Percentiles rank a stretch among this genome's conserved stretches.
These are phyloP conservation scores for Phoxinus dragarum DNA, from an alignment of 2,797 vertebrate genomes.

Conservation along the genomic window DNA sequence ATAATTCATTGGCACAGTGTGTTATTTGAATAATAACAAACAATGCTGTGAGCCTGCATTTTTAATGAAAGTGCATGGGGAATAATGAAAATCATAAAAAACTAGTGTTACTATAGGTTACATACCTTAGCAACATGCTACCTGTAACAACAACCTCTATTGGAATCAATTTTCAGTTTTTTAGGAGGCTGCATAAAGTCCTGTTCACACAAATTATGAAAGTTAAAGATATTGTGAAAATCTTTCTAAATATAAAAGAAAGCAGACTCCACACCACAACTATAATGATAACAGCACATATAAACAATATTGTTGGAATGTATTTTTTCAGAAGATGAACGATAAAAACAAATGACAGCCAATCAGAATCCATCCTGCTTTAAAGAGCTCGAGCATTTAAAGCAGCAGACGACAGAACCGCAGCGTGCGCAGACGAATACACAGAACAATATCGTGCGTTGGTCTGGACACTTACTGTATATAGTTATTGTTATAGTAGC, in stretches of 20 bases:
- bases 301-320: too few relatives aligned
- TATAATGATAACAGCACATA: not conserved
- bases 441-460: too few relatives aligned
- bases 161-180: not conserved
- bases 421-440: too few relatives aligned
- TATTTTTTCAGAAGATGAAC: too few relatives aligned
- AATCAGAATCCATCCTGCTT: too few relatives aligned
- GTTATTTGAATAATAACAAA: constrained; percentile 27
- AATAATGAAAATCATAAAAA: constrained; percentile 14
- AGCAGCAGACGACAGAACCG: too few relatives aligned
- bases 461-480: too few relatives aligned
- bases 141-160: not conserved
- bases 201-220: not conserved
- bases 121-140: not conserved
- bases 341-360: too few relatives aligned
- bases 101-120: not conserved
- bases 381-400: too few relatives aligned
- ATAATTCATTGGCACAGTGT: constrained; percentile 38
- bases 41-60: constrained; percentile 3
- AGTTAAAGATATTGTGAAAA: not conserved
- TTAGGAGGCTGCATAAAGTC: not conserved
- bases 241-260: not conserved
- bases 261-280: not conserved
- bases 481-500: too few relatives aligned
- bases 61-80: not conserved